phyloP scores from a whole-genome alignment of 2,797 vertebrate species.

The Melanotaenia parkinsoni region DNA sequence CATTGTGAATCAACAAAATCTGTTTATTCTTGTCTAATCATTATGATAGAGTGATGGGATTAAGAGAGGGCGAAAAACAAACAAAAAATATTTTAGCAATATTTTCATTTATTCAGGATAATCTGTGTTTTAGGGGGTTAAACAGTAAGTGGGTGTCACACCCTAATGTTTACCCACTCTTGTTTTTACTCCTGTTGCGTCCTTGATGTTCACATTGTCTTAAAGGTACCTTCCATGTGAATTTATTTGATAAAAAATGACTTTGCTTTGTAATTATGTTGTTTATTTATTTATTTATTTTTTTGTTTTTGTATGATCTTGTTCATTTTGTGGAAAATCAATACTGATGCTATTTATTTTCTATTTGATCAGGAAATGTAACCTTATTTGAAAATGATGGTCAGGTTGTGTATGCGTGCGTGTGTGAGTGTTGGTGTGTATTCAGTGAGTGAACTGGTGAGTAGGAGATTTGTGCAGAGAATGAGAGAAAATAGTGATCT shows the following conservation, averaged over 20 bases:
- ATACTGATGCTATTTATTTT: slow-evolving; percentile 80
- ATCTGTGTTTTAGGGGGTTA: slow-evolving; percentile 66
- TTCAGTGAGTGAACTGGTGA: slow-evolving; percentile 50
- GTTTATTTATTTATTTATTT: slow-evolving; percentile 61
- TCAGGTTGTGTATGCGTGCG: slow-evolving; percentile 68
- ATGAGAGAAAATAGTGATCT: slow-evolving; percentile 47
- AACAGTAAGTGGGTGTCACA: slow-evolving; percentile 53
- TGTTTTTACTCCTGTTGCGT: slow-evolving; percentile 77
- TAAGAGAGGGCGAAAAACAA: slow-evolving; percentile 33
- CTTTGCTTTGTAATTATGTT: slow-evolving; percentile 74
- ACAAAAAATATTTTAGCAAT: slow-evolving; percentile 84
- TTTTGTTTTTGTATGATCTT: slow-evolving; percentile 74
- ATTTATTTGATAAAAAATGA: slow-evolving; percentile 76
- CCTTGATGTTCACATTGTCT: slow-evolving; percentile 83
- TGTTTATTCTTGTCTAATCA: slow-evolving; percentile 72
- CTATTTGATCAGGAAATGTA: slow-evolving; percentile 78
- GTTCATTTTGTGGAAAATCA: slow-evolving; percentile 75
- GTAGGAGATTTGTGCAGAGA: slow-evolving; percentile 54
- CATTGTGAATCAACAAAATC: slow-evolving; percentile 64
- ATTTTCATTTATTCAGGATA: slow-evolving; percentile 83
- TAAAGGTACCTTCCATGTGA: slow-evolving; percentile 77
- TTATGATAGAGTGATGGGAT: slow-evolving; percentile 51
- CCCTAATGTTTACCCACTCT: slow-evolving; percentile 59
- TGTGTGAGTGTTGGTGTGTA: slow-evolving; percentile 27
- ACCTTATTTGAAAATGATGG: slow-evolving; percentile 71